phyloP scores from a whole-genome alignment of 35 echinoderm and acorn worm genomes.

The Chiridota heheva region DNA sequence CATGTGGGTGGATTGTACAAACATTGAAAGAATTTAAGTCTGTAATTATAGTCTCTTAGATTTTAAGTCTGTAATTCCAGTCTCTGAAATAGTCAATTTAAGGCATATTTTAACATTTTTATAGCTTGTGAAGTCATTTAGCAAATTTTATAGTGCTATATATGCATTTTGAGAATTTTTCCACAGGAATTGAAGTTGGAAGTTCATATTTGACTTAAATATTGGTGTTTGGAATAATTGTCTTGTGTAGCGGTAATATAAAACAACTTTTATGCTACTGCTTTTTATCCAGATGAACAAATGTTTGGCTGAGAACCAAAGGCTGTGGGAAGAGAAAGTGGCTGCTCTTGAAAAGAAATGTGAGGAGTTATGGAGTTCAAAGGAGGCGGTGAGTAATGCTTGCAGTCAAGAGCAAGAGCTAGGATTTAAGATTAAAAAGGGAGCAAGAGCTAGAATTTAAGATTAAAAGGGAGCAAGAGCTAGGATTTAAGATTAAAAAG shows the following conservation, averaged over 20 bases:
- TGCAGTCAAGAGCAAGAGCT: too few species aligned
- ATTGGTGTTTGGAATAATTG: background rate
- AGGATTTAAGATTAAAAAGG: too few species aligned
- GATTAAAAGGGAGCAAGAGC: too few species aligned
- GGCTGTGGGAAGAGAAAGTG: constrained; percentile 73
- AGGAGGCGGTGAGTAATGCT: constrained; percentile 56
- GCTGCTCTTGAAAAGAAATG: constrained; percentile 51
- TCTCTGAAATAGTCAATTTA: too few species aligned
- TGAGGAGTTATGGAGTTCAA: constrained; percentile 43
- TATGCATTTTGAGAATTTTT: background rate
- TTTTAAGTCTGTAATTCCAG: too few species aligned
- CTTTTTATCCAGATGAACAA: constrained; percentile 71
- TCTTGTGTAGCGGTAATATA: background rate
- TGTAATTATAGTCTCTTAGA: too few species aligned
- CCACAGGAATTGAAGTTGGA: background rate
- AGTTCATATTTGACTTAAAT: background rate
- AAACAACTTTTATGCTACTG: background rate
- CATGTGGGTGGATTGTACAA: too few species aligned
- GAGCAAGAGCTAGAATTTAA: too few species aligned
- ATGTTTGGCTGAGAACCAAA: constrained; percentile 83
- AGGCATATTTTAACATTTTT: background rate
- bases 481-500: too few species aligned
- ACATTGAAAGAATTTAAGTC: too few species aligned
- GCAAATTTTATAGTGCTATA: background rate
- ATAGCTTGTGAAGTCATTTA: background rate